Conservation (phyloP, 2,113 vertebrate genomes). For the Corydoras sp. region DNA sequence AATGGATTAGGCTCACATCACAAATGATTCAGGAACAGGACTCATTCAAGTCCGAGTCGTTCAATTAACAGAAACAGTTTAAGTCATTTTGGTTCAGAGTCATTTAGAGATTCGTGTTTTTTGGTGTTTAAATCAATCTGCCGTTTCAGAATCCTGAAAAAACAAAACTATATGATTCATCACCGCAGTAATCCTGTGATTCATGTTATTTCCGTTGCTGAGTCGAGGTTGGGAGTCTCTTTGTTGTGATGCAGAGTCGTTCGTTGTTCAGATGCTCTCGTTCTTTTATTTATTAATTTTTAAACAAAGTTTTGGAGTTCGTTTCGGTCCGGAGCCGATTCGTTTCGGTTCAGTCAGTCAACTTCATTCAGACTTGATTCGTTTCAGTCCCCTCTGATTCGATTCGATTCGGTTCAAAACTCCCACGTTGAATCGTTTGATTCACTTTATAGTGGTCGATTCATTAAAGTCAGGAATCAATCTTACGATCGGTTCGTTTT, state of each 20-base stretch:
- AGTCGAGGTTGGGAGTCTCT: too few relatives aligned
- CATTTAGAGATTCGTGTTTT: not conserved
- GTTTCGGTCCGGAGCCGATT: not conserved
- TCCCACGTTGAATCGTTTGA: not conserved
- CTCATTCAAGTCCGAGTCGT: not conserved
- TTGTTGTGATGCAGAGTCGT: too few relatives aligned
- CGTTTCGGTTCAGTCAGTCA: not conserved
- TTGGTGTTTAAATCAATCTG: not conserved
- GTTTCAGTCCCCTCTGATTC: not conserved
- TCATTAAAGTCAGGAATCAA: not conserved
- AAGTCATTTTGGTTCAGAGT: not conserved
- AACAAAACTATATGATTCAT: too few relatives aligned
- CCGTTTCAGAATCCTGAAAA: not conserved
- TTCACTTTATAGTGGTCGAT: not conserved
- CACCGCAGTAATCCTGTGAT: too few relatives aligned
- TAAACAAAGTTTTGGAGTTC: too few relatives aligned
- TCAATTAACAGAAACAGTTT: not conserved
- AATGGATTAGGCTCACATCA: not conserved
- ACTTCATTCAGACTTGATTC: not conserved
- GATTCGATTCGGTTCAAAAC: not conserved
- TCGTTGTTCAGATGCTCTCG: not conserved
- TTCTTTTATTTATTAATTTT: too few relatives aligned
- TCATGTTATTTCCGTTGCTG: too few relatives aligned
- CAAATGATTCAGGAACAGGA: not conserved
- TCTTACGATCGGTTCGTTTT: too few relatives aligned